phyloP scores from a whole-genome alignment of 2,888 invertebrate genomes.

The Listrodromus nycthemerus region DNA sequence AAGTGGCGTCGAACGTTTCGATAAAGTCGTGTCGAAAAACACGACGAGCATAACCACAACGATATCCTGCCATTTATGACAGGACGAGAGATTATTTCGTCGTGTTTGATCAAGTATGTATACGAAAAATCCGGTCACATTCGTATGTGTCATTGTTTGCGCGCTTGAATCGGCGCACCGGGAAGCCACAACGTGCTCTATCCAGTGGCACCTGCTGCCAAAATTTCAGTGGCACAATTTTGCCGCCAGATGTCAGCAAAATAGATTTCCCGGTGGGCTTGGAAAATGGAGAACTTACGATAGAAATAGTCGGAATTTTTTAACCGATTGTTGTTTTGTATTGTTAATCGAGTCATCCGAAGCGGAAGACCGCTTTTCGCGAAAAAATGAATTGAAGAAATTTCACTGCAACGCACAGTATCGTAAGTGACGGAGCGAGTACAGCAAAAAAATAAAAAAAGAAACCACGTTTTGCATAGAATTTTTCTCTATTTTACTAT shows the following conservation, averaged over 20 bases:
- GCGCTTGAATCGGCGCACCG: too few species aligned
- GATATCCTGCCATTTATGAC: constrained; percentile 50
- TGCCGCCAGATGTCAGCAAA: constrained; percentile 30
- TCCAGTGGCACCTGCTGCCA: too few species aligned
- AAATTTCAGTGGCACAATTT: neutral
- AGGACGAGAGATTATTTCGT: neutral
- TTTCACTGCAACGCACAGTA: too few species aligned
- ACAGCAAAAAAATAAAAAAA: neutral
- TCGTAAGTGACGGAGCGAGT: too few species aligned
- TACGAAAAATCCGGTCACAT: too few species aligned
- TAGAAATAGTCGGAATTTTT: constrained; percentile 27
- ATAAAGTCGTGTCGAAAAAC: constrained; percentile 5
- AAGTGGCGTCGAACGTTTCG: constrained; percentile 22
- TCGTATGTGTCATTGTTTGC: too few species aligned
- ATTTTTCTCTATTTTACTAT: neutral
- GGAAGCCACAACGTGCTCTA: too few species aligned
- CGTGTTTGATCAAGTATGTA: too few species aligned
- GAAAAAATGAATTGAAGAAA: neutral
- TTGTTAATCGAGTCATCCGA: neutral
- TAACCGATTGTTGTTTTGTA: constrained; percentile 30
- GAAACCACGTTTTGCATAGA: neutral
- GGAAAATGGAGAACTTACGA: constrained; percentile 60
- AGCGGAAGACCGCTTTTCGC: neutral
- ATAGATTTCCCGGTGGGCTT: constrained; percentile 24
- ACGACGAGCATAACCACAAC: constrained; percentile 46